Conservation (phyloP, 2,113 vertebrate species). For the Pimephales promelas region DNA sequence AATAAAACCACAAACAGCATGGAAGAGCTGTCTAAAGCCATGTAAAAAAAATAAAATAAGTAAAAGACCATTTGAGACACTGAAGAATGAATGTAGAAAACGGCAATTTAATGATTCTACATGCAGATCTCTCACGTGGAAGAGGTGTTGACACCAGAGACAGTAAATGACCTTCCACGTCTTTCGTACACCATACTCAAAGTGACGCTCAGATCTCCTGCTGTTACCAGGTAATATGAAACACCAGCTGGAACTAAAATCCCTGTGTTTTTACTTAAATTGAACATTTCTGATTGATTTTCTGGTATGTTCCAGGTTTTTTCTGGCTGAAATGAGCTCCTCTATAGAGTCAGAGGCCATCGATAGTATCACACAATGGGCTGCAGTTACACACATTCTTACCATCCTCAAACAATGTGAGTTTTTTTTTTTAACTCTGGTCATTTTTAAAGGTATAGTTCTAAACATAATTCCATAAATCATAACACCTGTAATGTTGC, state of each 20-base stretch:
- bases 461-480: no score
- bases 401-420: slow-evolving; percentile 80
- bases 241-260: not conserved
- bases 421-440: slow-evolving; percentile 53
- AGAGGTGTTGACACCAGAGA: slow-evolving; percentile 74
- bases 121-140: slow-evolving; percentile 70
- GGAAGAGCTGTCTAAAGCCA: not conserved
- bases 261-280: not conserved
- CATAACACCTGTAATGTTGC: no score
- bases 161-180: slow-evolving; percentile 82
- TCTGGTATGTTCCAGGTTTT: slow-evolving; percentile 75
- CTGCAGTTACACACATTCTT: slow-evolving; percentile 76
- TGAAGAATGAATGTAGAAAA: not conserved
- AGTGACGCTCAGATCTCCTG: slow-evolving; percentile 76
- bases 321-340: slow-evolving; percentile 80
- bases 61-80: not conserved
- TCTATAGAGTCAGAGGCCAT: slow-evolving; percentile 81
- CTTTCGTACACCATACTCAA: slow-evolving; percentile 82
- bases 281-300: not conserved
- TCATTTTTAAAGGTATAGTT: not conserved
- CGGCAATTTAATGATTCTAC: not conserved
- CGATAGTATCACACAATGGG: slow-evolving; percentile 78
- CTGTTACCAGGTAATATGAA: slow-evolving; percentile 79
- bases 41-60: not conserved
- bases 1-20: not conserved